Evolutionary conservation across 2,888 invertebrate genomes (phyloP).

Genomic region (Bhutanitis thaidina): DNA sequence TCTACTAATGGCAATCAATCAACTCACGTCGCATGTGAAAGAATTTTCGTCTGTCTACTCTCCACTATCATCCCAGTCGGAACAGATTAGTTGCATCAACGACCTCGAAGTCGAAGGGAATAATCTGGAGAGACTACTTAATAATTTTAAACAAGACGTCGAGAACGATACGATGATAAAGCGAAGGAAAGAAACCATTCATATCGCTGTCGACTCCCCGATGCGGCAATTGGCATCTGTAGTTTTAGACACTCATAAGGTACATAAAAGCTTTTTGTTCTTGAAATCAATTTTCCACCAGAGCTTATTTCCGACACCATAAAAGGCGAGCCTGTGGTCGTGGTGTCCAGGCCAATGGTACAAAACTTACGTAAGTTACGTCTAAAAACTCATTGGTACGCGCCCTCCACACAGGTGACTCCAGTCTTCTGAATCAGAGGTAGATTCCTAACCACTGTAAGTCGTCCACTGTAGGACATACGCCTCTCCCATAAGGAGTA

Average conservation of each 20-base stretch:
- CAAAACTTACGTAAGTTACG: no score
- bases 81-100: constrained; percentile 25
- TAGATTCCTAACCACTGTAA: no score
- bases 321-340: no score
- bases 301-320: no score
- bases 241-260: constrained; percentile 54
- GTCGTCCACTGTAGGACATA: no score
- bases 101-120: constrained; percentile 33
- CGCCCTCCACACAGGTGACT: no score
- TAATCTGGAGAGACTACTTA: constrained; percentile 34
- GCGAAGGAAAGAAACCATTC: constrained; percentile 32
- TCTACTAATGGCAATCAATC: constrained; percentile 39
- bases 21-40: constrained; percentile 34
- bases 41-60: constrained; percentile 38
- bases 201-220: constrained; percentile 50
- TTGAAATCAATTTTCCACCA: no score
- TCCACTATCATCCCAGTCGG: constrained; percentile 32
- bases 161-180: constrained; percentile 38
- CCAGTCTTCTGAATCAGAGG: no score
- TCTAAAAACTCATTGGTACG: no score
- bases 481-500: no score
- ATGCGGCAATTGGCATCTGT: constrained; percentile 45
- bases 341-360: no score
- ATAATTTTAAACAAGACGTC: constrained; percentile 38
- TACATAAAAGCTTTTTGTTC: no score